Evolutionary conservation across 1,140 invertebrate genomes (phyloP).

Genomic region (Cydia splendana): DNA sequence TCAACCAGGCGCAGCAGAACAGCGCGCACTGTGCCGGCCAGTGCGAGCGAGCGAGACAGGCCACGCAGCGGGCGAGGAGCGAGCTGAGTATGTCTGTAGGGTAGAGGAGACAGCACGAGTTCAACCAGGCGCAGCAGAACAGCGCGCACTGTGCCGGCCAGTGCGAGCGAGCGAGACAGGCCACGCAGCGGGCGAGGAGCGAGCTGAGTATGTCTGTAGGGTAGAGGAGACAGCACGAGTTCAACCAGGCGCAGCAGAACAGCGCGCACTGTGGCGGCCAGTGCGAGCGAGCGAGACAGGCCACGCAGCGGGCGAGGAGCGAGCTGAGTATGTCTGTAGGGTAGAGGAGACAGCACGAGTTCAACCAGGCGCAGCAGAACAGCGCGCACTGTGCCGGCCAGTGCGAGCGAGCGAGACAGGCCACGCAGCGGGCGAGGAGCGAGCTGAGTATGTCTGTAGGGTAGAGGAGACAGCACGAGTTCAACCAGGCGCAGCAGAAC

Average conservation of each 20-base stretch:
- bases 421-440: slow-evolving; percentile 39
- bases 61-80: too few species aligned
- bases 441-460: slow-evolving; percentile 41
- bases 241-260: slow-evolving; percentile 46
- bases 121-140: too few species aligned
- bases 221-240: slow-evolving; percentile 46
- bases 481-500: slow-evolving; percentile 46
- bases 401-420: background rate
- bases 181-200: too few species aligned
- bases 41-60: too few species aligned
- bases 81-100: too few species aligned
- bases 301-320: slow-evolving; percentile 39
- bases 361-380: slow-evolving; percentile 46
- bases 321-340: slow-evolving; percentile 45
- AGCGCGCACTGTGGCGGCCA: slow-evolving; percentile 38
- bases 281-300: background rate
- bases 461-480: slow-evolving; percentile 42
- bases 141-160: too few species aligned
- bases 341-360: slow-evolving; percentile 46
- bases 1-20: too few species aligned
- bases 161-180: too few species aligned
- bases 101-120: background rate
- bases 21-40: too few species aligned
- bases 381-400: slow-evolving; percentile 38
- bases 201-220: too few species aligned